phyloP scores from a whole-genome alignment of 2,888 invertebrate genomes.

The Noctua janthe region DNA sequence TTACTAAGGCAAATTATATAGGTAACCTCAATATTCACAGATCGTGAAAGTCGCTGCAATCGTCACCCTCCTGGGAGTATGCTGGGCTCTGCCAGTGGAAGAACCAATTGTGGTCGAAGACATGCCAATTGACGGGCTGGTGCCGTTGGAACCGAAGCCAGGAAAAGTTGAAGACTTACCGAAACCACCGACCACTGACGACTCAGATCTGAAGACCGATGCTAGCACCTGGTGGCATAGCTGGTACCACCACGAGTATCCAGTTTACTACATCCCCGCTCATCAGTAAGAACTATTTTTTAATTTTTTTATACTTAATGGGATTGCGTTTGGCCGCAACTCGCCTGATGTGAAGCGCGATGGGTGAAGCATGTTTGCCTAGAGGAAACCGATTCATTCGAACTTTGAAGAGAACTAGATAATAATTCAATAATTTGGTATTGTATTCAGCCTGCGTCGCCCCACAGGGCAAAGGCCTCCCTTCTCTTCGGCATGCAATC shows the following conservation, averaged over 20 bases:
- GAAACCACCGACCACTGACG: constrained; percentile 20
- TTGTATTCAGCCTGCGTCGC: neutral
- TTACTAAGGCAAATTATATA: neutral
- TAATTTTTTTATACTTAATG: neutral
- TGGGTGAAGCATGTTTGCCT: neutral
- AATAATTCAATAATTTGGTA: neutral
- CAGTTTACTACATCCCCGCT: constrained; percentile 26
- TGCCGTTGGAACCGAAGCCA: constrained; percentile 3
- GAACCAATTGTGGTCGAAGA: constrained; percentile 12
- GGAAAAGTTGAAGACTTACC: neutral
- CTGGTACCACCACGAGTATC: constrained; percentile 35
- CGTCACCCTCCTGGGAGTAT: constrained; percentile 47
- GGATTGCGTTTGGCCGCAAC: neutral
- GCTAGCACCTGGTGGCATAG: constrained; percentile 52
- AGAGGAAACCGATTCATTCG: neutral
- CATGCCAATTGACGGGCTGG: neutral
- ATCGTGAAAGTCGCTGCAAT: constrained; percentile 43
- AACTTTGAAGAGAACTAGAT: neutral
- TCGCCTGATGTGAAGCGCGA: neutral
- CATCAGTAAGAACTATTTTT: constrained; percentile 19
- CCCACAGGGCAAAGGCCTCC: too few species aligned
- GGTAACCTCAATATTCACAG: constrained; percentile 27
- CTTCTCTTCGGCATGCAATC: neutral
- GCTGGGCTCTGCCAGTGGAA: constrained; percentile 47
- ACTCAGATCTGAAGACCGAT: constrained; percentile 54